Conservation (phyloP, 2,113 vertebrate species). For the Ahaetulla prasina region DNA sequence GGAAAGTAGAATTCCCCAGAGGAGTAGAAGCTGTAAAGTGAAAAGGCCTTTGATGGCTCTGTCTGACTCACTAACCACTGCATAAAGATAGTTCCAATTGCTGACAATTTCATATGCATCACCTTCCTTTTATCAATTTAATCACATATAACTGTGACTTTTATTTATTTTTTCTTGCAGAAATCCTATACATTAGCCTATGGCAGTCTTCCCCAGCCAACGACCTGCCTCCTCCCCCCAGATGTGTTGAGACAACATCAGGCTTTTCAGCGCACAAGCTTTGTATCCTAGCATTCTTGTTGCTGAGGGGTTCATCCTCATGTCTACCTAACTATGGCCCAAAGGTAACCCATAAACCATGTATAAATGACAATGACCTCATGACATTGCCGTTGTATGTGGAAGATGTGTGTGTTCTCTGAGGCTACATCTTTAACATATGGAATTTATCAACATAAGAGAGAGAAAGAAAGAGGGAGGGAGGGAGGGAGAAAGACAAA, state of each 20-base stretch:
- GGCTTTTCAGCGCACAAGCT: not conserved
- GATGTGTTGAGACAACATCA: not conserved
- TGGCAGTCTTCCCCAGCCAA: not conserved
- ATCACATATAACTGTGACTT: not conserved
- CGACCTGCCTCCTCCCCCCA: not conserved
- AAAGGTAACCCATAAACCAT: not conserved
- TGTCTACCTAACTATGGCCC: not conserved
- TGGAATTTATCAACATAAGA: not conserved
- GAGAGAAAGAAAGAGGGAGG: not conserved
- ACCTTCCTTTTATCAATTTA: not conserved
- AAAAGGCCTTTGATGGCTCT: not conserved
- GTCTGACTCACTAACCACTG: not conserved
- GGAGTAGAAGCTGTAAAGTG: not conserved
- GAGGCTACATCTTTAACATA: not conserved
- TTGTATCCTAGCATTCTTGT: not conserved
- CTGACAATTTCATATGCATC: not conserved
- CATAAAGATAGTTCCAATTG: not conserved
- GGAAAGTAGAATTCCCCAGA: not conserved
- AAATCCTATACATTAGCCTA: not conserved
- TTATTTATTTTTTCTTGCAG: not conserved
- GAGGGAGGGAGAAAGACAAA: fast-evolving
- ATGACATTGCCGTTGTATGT: not conserved
- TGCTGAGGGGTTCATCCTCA: not conserved
- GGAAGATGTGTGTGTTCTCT: not conserved
- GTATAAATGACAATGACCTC: not conserved